Conservation (phyloP, 1,140 invertebrate species). For the Aphis craccivora region DNA sequence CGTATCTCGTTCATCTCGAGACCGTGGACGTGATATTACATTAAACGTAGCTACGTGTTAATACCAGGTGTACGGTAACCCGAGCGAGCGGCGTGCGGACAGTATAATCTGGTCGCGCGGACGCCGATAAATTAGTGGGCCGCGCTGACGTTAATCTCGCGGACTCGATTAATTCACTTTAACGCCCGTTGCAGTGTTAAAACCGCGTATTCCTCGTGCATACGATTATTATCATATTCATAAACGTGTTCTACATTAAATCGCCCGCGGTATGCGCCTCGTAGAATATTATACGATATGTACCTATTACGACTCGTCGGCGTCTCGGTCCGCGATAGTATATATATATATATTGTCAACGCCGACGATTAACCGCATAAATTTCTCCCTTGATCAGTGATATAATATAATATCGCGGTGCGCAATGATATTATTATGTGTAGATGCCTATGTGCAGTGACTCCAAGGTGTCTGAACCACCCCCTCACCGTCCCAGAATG, state of each 20-base stretch:
- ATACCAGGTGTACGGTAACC: neutral
- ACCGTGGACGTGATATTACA: neutral
- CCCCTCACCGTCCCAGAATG: neutral
- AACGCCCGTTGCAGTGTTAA: neutral
- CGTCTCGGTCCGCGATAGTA: neutral
- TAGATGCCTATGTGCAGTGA: neutral
- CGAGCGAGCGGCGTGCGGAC: neutral
- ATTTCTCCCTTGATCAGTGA: neutral
- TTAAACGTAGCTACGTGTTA: neutral
- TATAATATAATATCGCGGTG: neutral
- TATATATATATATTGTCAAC: conserved; percentile 28
- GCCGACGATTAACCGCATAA: neutral
- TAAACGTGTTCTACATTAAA: conserved; percentile 43
- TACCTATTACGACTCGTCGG: neutral
- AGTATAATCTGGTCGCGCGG: conserved; percentile 39
- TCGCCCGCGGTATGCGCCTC: neutral
- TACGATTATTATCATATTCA: neutral
- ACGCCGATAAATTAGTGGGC: conserved; percentile 34
- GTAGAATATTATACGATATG: neutral
- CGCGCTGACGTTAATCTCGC: conserved; percentile 26
- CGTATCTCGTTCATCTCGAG: neutral
- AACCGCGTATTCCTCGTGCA: neutral
- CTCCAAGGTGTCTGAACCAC: neutral
- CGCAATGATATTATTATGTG: neutral
- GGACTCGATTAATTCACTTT: conserved; percentile 17